phyloP scores from a whole-genome alignment of 2,888 invertebrate genomes.

The Cephus sareptanus region DNA sequence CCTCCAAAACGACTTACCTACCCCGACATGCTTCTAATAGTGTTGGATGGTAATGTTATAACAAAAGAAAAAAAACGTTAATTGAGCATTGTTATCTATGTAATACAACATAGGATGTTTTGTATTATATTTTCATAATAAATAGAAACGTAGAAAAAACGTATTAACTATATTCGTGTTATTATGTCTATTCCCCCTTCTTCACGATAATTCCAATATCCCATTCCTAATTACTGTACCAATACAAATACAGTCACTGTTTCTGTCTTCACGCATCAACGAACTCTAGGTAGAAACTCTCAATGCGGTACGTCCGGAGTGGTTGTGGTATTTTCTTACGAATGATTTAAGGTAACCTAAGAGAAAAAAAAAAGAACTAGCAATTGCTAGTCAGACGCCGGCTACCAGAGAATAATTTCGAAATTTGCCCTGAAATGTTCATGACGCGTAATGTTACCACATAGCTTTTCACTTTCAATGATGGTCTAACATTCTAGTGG shows the following conservation, averaged over 20 bases:
- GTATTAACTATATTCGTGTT: conserved; percentile 53
- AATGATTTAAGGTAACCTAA: background rate
- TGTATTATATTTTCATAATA: conserved; percentile 70
- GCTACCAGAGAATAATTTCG: background rate
- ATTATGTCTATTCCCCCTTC: conserved; percentile 23
- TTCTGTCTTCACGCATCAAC: background rate
- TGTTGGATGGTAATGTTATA: conserved; percentile 61
- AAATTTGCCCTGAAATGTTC: background rate
- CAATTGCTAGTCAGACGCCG: background rate
- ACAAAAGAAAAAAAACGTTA: conserved; percentile 59
- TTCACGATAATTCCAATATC: background rate
- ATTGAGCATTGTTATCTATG: conserved; percentile 66
- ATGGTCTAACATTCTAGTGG: background rate
- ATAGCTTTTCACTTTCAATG: background rate
- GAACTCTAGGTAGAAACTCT: background rate
- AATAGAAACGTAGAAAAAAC: conserved; percentile 68
- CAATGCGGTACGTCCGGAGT: background rate
- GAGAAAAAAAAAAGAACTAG: background rate
- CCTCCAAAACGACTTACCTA: conserved; percentile 49
- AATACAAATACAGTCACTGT: background rate
- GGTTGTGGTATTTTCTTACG: background rate
- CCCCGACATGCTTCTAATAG: conserved; percentile 57
- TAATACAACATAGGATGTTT: conserved; percentile 68
- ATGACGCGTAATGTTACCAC: background rate
- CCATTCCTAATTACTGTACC: background rate